Percentiles rank a stretch among this genome's conserved stretches.
Evolutionary conservation across 2,113 vertebrate genomes (phyloP).

Genomic region (Capreolus pygargus): DNA sequence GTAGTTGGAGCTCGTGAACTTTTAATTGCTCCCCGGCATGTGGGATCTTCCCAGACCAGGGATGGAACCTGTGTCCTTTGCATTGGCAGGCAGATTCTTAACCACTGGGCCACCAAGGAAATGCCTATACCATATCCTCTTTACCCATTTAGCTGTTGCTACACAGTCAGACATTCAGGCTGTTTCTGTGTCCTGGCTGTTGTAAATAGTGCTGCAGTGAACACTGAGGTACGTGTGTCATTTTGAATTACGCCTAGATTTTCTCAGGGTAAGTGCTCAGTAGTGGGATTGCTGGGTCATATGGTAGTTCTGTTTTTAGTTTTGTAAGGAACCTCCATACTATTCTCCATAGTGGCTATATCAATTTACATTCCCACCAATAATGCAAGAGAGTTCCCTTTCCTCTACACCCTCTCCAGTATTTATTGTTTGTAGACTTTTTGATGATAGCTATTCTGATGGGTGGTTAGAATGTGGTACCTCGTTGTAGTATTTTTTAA

Average conservation of each 20-base stretch:
- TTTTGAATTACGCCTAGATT: neutral
- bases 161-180: neutral
- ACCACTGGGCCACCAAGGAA: neutral
- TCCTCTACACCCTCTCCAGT: neutral
- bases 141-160: neutral
- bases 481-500: neutral
- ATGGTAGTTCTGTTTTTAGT: neutral
- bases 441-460: neutral
- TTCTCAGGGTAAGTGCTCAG: neutral
- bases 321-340: neutral
- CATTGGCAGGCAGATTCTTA: neutral
- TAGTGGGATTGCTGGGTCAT: neutral
- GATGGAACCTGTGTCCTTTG: neutral
- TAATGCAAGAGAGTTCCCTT: neutral
- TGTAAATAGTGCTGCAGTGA: neutral
- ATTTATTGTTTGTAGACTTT: neutral
- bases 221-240: neutral
- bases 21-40: neutral
- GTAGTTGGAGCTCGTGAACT: neutral
- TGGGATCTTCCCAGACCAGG: neutral
- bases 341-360: neutral
- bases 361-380: neutral
- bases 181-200: neutral
- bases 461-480: neutral
- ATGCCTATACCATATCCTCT: neutral